Conservation (phyloP, 2,797 vertebrate genomes). For the Graptemys geographica region DNA sequence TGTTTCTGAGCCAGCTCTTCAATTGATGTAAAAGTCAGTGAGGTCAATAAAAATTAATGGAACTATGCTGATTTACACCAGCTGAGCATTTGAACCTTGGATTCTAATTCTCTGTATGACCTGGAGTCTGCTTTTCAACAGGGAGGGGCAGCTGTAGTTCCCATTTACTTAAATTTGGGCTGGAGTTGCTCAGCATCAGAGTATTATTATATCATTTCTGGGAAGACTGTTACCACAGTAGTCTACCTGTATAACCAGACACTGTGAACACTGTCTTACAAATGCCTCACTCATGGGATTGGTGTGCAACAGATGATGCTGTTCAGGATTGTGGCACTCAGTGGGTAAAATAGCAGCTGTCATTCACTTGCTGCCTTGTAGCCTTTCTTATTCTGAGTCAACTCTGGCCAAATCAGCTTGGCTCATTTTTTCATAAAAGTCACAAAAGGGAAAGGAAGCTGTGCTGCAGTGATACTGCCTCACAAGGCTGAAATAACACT, state of each 20-base stretch:
- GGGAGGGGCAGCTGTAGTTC: accelerated
- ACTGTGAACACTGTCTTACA: accelerated
- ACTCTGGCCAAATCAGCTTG: constrained; percentile 11
- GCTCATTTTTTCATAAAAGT: constrained; percentile 40
- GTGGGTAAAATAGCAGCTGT: background rate
- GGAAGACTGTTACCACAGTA: background rate
- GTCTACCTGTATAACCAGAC: background rate
- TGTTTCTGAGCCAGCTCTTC: background rate
- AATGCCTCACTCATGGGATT: background rate
- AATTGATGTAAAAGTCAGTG: background rate
- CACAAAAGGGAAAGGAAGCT: constrained; percentile 57
- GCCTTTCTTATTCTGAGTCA: background rate
- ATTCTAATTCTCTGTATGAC: background rate
- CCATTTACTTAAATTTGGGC: accelerated
- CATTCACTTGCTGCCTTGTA: background rate
- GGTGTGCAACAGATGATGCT: background rate
- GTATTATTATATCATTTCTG: background rate
- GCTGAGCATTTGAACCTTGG: background rate
- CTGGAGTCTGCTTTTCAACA: accelerated
- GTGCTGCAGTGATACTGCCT: constrained; percentile 55
- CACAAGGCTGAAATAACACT: constrained; percentile 7
- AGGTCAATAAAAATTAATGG: background rate
- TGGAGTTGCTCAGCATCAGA: background rate
- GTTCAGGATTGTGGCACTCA: background rate
- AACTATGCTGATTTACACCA: background rate